A percentile compares a stretch with the other conserved stretches of the same genome.
Conservation (phyloP, 2,888 invertebrate species). For the Aphodius sticticus region DNA sequence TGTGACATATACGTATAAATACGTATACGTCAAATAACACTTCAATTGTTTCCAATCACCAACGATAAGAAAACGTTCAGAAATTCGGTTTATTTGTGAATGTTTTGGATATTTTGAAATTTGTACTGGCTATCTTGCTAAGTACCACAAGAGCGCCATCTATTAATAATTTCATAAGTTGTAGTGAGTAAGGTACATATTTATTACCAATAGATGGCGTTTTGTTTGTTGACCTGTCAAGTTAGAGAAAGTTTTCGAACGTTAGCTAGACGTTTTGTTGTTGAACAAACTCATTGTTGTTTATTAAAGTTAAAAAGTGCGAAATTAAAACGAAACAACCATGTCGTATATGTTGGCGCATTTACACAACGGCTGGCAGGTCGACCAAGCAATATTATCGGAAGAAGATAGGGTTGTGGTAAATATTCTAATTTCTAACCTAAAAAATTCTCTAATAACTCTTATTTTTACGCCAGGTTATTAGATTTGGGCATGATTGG, state of each 20-base stretch:
- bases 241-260: background rate
- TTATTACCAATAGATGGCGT: too few relatives aligned
- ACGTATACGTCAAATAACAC: slow-evolving; percentile 4
- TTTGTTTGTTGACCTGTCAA: background rate
- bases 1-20: background rate
- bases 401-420: slow-evolving; percentile 99
- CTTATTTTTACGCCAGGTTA: slow-evolving; percentile 69
- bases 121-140: background rate
- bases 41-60: background rate
- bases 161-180: background rate
- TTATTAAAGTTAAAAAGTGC: background rate
- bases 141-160: background rate
- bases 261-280: background rate
- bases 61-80: background rate
- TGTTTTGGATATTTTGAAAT: background rate
- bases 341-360: slow-evolving; percentile 99
- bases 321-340: slow-evolving; percentile 49
- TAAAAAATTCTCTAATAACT: slow-evolving; percentile 9
- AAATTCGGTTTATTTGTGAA: background rate
- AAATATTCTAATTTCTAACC: slow-evolving; percentile 55
- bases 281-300: background rate
- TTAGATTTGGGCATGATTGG: slow-evolving; percentile 99
- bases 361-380: slow-evolving; percentile 99
- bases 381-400: slow-evolving; percentile 98
- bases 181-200: too few relatives aligned